Conservation (phyloP, 1,140 invertebrate species). For the Protaetia brevitarsis region DNA sequence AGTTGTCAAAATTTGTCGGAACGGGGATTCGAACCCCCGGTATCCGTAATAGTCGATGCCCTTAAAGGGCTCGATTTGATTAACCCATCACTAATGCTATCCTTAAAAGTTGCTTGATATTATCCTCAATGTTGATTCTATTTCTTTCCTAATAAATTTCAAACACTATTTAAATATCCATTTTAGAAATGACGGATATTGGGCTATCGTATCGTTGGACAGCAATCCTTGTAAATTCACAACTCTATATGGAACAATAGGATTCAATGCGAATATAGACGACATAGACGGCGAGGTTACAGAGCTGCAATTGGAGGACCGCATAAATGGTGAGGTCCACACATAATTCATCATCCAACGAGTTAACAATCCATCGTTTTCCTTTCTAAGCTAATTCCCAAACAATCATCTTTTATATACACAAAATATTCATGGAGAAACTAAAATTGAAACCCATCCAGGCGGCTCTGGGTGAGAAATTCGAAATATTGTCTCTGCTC, state of each 20-base stretch:
- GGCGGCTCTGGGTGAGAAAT: constrained; percentile 22
- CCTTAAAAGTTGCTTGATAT: no score
- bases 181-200: neutral
- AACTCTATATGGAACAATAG: neutral
- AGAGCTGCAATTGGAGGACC: neutral
- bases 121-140: no score
- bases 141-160: no score
- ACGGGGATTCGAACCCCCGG: no score
- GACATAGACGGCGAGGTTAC: neutral
- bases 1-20: no score
- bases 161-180: no score
- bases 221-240: neutral
- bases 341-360: no score
- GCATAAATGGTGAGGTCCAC: no score
- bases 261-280: neutral
- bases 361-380: no score
- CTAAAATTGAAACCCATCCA: neutral
- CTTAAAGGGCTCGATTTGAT: no score
- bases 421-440: constrained; percentile 19
- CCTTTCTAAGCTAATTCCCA: neutral
- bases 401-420: constrained; percentile 1
- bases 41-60: no score
- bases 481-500: constrained; percentile 20
- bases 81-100: no score
- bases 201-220: neutral